Evolutionary conservation across 2,888 invertebrate species (phyloP).

Genomic region (Caradrina clavipalpis): DNA sequence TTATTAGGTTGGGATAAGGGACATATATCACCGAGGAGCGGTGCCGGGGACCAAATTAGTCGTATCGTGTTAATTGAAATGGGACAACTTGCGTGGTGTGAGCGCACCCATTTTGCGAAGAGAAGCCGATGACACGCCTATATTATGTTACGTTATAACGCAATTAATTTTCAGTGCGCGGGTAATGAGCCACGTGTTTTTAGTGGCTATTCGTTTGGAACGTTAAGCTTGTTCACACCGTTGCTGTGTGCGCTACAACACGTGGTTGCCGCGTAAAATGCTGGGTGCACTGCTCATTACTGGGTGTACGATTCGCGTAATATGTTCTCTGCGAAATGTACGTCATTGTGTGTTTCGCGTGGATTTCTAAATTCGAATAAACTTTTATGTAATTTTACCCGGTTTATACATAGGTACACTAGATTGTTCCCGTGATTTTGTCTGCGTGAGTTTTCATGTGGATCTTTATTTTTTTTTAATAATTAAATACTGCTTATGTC

Average conservation of each 20-base stretch:
- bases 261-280: conserved; percentile 59
- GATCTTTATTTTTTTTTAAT: no score
- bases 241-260: conserved; percentile 53
- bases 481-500: no score
- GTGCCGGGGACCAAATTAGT: conserved; percentile 64
- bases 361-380: conserved; percentile 28
- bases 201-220: conserved; percentile 62
- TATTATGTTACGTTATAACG: conserved; percentile 63
- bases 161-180: conserved; percentile 64
- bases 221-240: conserved; percentile 55
- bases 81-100: conserved; percentile 62
- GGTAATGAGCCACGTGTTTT: conserved; percentile 67
- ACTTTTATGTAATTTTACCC: neutral
- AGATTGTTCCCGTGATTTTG: no score
- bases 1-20: conserved; percentile 69
- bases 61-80: conserved; percentile 66
- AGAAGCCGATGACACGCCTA: conserved; percentile 63
- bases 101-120: conserved; percentile 57
- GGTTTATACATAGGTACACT: no score
- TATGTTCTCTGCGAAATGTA: conserved; percentile 27
- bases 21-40: conserved; percentile 65
- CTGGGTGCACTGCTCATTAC: conserved; percentile 50
- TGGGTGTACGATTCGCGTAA: conserved; percentile 31
- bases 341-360: conserved; percentile 20
- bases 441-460: no score